Evolutionary conservation across 2,888 invertebrate species (phyloP).

Genomic region (Apamea crenata): DNA sequence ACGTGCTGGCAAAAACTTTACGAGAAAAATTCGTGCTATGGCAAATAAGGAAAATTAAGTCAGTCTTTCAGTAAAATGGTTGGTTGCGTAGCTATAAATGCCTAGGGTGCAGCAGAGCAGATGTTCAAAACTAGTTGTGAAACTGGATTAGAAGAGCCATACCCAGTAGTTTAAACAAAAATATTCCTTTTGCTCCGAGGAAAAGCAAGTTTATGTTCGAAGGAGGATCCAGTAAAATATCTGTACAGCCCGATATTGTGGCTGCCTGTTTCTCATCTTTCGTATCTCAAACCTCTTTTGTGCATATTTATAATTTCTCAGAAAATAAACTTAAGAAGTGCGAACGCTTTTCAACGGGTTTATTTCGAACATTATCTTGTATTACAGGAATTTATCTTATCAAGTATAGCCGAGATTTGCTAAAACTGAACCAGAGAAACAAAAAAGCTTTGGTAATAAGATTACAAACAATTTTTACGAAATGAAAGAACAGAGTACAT

Average conservation of each 20-base stretch:
- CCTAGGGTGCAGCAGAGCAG: not conserved
- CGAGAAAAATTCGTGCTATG: not conserved
- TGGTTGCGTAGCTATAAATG: not conserved
- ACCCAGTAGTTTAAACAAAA: not conserved
- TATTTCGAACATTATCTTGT: constrained; percentile 36
- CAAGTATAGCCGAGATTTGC: constrained; percentile 26
- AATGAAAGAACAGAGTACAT: constrained; percentile 24
- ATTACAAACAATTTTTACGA: constrained; percentile 24
- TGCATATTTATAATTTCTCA: constrained; percentile 52
- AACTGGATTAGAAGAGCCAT: not conserved
- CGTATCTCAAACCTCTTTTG: constrained; percentile 11
- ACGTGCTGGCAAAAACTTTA: not conserved
- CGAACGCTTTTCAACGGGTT: constrained; percentile 32
- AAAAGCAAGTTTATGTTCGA: constrained; percentile 13
- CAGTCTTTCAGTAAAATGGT: not conserved
- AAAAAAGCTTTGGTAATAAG: constrained; percentile 27
- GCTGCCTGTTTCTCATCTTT: constrained; percentile 12
- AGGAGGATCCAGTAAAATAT: constrained; percentile 14
- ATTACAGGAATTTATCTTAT: constrained; percentile 31
- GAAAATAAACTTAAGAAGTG: constrained; percentile 42
- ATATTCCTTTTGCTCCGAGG: constrained; percentile 13
- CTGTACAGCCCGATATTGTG: not conserved
- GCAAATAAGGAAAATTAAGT: not conserved
- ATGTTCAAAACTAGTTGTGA: not conserved
- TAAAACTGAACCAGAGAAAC: constrained; percentile 15